These are phyloP conservation scores for Trissoscelio sp. DNA, from an alignment of 2,888 invertebrate genomes.

Conservation along the genomic window DNA sequence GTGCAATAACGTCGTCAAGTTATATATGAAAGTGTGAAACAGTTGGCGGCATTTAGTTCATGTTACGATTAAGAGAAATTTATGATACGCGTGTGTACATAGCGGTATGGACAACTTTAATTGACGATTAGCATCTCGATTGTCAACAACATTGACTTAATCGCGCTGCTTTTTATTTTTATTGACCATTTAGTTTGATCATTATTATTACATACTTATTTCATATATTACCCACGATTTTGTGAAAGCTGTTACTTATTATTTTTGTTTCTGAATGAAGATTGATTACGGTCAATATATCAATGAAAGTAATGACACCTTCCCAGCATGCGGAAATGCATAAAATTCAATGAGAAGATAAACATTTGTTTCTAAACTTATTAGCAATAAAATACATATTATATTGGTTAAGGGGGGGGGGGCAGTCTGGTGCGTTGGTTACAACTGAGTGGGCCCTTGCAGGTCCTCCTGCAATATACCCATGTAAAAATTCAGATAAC, in stretches of 20 bases:
- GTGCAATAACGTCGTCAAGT: conserved; percentile 57
- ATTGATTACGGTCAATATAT: conserved; percentile 1
- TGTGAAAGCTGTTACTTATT: background rate
- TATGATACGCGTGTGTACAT: conserved; percentile 43
- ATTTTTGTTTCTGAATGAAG: conserved; percentile 1
- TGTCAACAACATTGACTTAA: conserved; percentile 34
- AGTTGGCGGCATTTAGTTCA: conserved; percentile 30
- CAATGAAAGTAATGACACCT: background rate
- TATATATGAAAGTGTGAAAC: conserved; percentile 51
- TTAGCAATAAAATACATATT: too few relatives aligned
- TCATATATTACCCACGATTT: too few relatives aligned
- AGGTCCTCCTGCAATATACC: too few relatives aligned
- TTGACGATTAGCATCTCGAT: conserved; percentile 38
- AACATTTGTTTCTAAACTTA: too few relatives aligned
- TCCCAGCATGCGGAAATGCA: background rate
- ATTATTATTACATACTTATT: conserved; percentile 44
- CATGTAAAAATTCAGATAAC: too few relatives aligned
- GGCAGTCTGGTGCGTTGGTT: too few relatives aligned
- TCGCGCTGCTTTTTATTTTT: conserved; percentile 15
- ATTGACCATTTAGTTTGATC: conserved; percentile 31
- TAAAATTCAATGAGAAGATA: background rate
- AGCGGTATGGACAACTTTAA: conserved; percentile 44
- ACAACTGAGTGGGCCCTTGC: too few relatives aligned
- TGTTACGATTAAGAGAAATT: conserved; percentile 48
- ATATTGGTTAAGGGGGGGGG: too few relatives aligned